phyloP scores from a whole-genome alignment of 2,797 vertebrate genomes.

The Huso huso region DNA sequence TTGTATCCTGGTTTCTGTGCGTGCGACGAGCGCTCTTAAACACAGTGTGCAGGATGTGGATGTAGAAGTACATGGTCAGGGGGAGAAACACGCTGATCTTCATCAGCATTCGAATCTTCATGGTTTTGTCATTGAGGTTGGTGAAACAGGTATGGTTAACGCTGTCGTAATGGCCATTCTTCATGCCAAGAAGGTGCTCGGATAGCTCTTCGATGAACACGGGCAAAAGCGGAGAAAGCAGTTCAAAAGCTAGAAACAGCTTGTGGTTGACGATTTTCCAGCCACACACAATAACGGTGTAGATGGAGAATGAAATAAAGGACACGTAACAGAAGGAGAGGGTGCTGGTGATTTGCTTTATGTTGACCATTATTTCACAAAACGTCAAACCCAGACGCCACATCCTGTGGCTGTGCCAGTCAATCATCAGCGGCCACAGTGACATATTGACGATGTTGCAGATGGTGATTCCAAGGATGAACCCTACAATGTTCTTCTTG shows the following conservation, averaged over 20 bases:
- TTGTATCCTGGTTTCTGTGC: slow-evolving; percentile 41
- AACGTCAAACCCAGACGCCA: slow-evolving; percentile 42
- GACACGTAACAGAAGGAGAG: slow-evolving; percentile 47
- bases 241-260: slow-evolving; percentile 36
- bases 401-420: slow-evolving; percentile 40
- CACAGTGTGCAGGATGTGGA: slow-evolving; percentile 35
- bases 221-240: slow-evolving; percentile 38
- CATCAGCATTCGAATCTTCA: slow-evolving; percentile 31
- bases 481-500: slow-evolving; percentile 42
- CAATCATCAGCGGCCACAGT: slow-evolving; percentile 47
- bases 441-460: slow-evolving; percentile 46
- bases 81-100: slow-evolving; percentile 31
- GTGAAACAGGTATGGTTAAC: slow-evolving; percentile 45
- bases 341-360: slow-evolving; percentile 42
- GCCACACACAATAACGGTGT: slow-evolving; percentile 41
- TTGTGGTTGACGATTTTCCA: slow-evolving; percentile 33
- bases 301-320: slow-evolving; percentile 51
- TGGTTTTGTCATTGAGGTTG: slow-evolving; percentile 38
- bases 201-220: slow-evolving; percentile 37
- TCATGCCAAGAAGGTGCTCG: slow-evolving; percentile 29
- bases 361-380: slow-evolving; percentile 50
- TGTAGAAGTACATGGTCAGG: slow-evolving; percentile 42
- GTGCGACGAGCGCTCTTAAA: slow-evolving; percentile 39
- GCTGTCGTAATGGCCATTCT: slow-evolving; percentile 33
- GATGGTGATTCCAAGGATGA: slow-evolving; percentile 42